Percentiles rank a stretch among this genome's conserved stretches.
Evolutionary conservation across 2,113 vertebrate species (phyloP).

Genomic region (Ploceus nigricollis): DNA sequence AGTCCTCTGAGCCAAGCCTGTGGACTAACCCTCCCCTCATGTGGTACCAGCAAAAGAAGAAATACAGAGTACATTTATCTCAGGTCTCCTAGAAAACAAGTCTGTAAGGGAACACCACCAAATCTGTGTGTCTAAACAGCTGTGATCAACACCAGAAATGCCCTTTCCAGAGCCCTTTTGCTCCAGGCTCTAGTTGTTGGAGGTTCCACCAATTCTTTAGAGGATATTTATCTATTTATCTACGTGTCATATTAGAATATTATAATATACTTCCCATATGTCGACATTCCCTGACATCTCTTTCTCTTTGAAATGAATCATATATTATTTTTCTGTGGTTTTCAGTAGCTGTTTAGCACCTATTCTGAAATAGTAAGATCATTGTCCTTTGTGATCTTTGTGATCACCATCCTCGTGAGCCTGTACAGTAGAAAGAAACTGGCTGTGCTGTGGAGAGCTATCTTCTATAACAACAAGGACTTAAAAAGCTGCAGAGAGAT

Average conservation of each 20-base stretch:
- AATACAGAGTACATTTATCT: not conserved
- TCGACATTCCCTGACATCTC: not conserved
- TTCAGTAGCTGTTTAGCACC: not conserved
- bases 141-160: not conserved
- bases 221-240: not conserved
- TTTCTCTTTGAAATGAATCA: not conserved
- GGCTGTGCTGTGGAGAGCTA: not conserved
- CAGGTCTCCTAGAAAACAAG: not conserved
- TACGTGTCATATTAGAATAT: not conserved
- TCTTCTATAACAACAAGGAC: not conserved
- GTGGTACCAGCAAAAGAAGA: not conserved
- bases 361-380: not conserved
- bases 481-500: not conserved
- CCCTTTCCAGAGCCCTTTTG: not conserved
- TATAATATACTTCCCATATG: not conserved
- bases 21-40: not conserved
- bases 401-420: not conserved
- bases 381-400: not conserved
- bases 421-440: not conserved
- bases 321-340: not conserved
- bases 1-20: not conserved
- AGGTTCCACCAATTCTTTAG: not conserved
- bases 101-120: not conserved
- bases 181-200: not conserved
- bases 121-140: not conserved